These are phyloP conservation scores for Microcaecilia unicolor DNA, from an alignment of 2,797 vertebrate species.

Conservation along the genomic window DNA sequence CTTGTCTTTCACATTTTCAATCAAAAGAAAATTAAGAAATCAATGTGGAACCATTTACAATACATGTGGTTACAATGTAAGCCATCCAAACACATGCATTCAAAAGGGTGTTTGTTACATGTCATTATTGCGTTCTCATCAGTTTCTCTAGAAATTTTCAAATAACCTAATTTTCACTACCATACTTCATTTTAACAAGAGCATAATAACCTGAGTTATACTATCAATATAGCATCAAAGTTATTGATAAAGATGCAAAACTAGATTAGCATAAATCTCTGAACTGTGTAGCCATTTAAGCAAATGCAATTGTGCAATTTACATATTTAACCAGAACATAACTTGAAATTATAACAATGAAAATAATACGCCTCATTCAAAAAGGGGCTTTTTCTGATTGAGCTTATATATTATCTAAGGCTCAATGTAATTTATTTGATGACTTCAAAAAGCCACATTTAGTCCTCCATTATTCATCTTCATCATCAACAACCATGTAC, in stretches of 20 bases:
- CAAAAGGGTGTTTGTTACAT: neutral
- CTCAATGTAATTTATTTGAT: too few species aligned
- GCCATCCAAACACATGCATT: neutral
- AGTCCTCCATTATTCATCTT: too few species aligned
- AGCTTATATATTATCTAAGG: too few species aligned
- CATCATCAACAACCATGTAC: too few species aligned
- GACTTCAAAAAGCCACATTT: too few species aligned
- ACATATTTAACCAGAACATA: constrained; percentile 16
- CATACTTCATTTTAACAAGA: constrained; percentile 10
- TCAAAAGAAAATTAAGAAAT: too few species aligned
- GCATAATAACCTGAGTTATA: constrained; percentile 5
- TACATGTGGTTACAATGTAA: too few species aligned
- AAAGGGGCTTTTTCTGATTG: too few species aligned
- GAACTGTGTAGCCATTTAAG: constrained; percentile 14
- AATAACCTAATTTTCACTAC: neutral
- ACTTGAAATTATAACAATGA: too few species aligned
- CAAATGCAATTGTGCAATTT: constrained; percentile 22
- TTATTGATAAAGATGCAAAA: constrained; percentile 20
- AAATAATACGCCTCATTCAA: too few species aligned
- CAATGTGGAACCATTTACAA: too few species aligned
- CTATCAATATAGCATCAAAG: constrained; percentile 17
- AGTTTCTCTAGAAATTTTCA: neutral
- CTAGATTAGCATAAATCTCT: constrained; percentile 1
- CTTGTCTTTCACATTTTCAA: too few species aligned
- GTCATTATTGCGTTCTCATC: neutral